Evolutionary conservation across 30 jellyfish, hydroid and myxozoan genomes (phyloP), one percentile per base, ranked within the genome.

Genomic region (Catostylus mosaicus): DNA sequence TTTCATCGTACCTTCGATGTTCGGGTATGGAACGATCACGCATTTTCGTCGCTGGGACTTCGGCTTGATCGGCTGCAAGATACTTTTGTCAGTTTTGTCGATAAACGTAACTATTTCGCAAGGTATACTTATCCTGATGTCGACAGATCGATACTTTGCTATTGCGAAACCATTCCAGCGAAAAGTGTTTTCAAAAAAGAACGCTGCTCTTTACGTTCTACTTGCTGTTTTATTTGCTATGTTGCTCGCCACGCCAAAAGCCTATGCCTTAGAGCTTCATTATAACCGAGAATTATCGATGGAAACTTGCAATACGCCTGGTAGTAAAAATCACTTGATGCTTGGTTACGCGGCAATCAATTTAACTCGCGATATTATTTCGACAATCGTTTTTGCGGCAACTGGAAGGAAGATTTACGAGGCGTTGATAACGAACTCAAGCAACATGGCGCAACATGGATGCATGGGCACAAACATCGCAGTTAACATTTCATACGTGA

Each of bases 31-130:
- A n/a, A 89, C 97, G 10, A 45, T 77, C 4, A 89, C 95, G 12
- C 61, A 59, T 30, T 89, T 67, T 87, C 82, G 68, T 47, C 78
- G 85, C 20, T 89, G 97, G 97, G 84, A 34, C 27, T 82, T 89
- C 51, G 97, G 97, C 32, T 48, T 40, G 47, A 32, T 82, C 61
- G 97, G 97, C 7, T 89, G 97, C 59, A 82, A 82, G 45, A 48
- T 89, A 14, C 68, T 89, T 11, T 85, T 93, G 45, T 72, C 97
- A 24, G 74, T 82, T 26, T 56, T 89, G 38, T 88, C 87, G 2
- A 74, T 89, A 23, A 89, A 65, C 60, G 83, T 81, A 22, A 81
- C 95, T 1, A 47, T 89, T 29, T 89, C 97, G 23, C 97, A 89
- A 73, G 95, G 97, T 1, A 82, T 89, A 4, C 62, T 89, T 3